These are phyloP conservation scores for Stegophylla sp. DNA, from an alignment of 2,888 invertebrate genomes.

Conservation along the genomic window DNA sequence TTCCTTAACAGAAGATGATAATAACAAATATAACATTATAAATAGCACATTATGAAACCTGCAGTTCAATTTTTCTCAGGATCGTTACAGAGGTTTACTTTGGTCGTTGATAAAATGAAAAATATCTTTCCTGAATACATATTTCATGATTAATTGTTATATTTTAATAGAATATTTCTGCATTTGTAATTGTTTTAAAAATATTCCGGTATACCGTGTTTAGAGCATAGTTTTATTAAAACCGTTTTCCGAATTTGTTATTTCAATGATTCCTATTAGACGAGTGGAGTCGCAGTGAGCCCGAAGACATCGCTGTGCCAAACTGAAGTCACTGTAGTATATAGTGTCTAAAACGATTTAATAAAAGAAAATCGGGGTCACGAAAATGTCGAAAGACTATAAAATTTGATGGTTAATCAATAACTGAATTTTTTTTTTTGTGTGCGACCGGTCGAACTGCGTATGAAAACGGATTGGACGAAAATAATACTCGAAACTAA, in stretches of 20 bases:
- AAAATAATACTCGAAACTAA: too few relatives aligned
- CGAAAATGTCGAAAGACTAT: constrained; percentile 15
- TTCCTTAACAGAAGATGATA: too few relatives aligned
- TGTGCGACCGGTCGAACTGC: not conserved
- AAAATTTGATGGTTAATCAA: constrained; percentile 43
- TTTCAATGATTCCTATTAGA: constrained; percentile 21
- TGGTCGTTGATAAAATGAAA: too few relatives aligned
- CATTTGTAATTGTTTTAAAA: constrained; percentile 6
- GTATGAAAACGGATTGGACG: not conserved
- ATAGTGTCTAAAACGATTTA: constrained; percentile 11
- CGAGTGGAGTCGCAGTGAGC: not conserved
- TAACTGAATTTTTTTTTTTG: constrained; percentile 20
- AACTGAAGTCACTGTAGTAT: not conserved
- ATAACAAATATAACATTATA: too few relatives aligned
- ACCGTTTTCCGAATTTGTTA: constrained; percentile 25
- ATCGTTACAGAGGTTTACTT: too few relatives aligned
- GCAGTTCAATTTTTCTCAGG: too few relatives aligned
- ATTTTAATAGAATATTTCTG: too few relatives aligned
- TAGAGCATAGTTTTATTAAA: constrained; percentile 23
- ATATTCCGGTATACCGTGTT: constrained; percentile 10
- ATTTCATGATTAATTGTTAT: too few relatives aligned
- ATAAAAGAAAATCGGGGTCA: constrained; percentile 29
- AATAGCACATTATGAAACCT: too few relatives aligned
- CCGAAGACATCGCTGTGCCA: not conserved
- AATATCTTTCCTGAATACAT: too few relatives aligned